Evolutionary conservation across 2,797 vertebrate genomes (phyloP).

Genomic region (Gila robusta): DNA sequence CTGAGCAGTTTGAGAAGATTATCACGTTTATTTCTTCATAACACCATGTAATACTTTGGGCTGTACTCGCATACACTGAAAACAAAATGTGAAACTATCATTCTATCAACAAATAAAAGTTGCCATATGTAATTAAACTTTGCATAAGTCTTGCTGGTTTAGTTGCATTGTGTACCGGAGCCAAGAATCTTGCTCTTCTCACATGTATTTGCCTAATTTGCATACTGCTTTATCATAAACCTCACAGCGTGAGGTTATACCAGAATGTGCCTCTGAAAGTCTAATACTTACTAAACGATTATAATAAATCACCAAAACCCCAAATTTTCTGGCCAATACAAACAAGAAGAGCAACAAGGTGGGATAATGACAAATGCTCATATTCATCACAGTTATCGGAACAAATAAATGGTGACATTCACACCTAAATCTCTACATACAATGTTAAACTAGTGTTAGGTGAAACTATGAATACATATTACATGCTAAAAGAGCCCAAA

Average conservation of each 20-base stretch:
- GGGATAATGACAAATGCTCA: not conserved
- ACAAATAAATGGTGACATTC: not conserved
- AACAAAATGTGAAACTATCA: not conserved
- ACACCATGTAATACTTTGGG: not conserved
- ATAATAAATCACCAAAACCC: not conserved
- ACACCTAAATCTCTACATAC: not conserved
- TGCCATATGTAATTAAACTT: not conserved
- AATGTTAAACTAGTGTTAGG: conserved; percentile 3
- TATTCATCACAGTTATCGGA: not conserved
- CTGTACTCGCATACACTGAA: not conserved
- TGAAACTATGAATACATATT: not conserved
- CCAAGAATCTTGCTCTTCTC: not conserved
- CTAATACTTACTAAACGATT: not conserved
- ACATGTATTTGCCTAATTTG: not conserved
- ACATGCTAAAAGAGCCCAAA: not conserved
- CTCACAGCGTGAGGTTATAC: not conserved
- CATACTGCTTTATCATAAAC: not conserved
- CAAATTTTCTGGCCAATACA: not conserved
- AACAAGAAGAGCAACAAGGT: not conserved
- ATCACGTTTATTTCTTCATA: not conserved
- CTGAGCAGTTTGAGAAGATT: no score
- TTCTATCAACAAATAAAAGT: not conserved
- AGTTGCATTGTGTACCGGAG: not conserved
- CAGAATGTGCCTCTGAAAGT: not conserved
- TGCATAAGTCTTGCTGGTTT: not conserved